These are phyloP conservation scores for Diploscapter pachys DNA, from an alignment of 1,140 invertebrate species.

Conservation along the genomic window DNA sequence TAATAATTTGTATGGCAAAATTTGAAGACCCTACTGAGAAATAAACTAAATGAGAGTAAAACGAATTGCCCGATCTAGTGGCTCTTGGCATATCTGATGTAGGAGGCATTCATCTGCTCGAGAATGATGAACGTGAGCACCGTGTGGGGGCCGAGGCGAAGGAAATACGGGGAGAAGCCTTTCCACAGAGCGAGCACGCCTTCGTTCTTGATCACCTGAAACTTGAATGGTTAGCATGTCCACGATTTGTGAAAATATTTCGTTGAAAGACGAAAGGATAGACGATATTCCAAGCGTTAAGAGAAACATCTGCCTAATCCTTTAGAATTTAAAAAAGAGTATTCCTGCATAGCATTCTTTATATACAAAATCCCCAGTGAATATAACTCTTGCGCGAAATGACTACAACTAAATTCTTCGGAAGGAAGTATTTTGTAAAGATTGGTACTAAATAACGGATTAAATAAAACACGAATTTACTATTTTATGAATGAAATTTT, in stretches of 20 bases:
- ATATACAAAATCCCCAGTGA: neutral
- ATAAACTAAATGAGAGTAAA: no score
- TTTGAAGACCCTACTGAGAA: no score
- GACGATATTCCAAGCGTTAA: no score
- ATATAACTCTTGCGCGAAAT: neutral
- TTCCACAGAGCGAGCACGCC: constrained; percentile 94
- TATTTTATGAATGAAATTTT: no score
- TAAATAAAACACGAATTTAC: no score
- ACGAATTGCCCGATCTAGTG: no score
- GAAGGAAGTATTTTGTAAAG: no score
- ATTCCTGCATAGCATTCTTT: neutral
- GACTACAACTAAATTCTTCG: neutral
- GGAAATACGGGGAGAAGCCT: constrained; percentile 82
- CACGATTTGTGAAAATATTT: no score
- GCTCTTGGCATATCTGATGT: constrained; percentile 61
- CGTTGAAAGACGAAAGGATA: no score
- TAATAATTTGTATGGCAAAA: no score
- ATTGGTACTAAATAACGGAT: no score
- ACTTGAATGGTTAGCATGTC: neutral
- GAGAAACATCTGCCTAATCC: no score
- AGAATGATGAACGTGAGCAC: constrained; percentile 96
- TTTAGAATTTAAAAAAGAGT: neutral
- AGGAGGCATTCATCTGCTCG: constrained; percentile 83
- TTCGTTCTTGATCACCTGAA: constrained; percentile 75
- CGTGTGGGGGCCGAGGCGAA: constrained; percentile 80